Conservation (phyloP, 2,113 vertebrate species). For the Peromyscus maniculatus region DNA sequence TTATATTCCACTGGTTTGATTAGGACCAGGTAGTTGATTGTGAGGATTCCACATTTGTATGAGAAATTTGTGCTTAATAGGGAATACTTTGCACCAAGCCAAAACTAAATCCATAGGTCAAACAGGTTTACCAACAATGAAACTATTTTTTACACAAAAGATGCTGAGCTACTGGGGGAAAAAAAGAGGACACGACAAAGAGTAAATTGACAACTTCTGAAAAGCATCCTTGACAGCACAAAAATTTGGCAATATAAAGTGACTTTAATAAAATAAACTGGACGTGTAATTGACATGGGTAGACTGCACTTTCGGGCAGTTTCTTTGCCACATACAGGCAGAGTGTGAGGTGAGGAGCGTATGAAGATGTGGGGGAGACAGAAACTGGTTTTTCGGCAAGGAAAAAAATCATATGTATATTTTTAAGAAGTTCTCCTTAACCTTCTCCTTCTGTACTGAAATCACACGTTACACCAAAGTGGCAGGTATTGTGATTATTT, state of each 20-base stretch:
- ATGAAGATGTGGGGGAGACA: background rate
- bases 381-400: conserved; percentile 23
- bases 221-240: conserved; percentile 35
- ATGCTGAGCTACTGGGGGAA: background rate
- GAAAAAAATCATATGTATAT: background rate
- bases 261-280: background rate
- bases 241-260: background rate
- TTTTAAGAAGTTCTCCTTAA: background rate
- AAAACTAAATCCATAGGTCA: conserved; percentile 1
- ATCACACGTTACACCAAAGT: conserved; percentile 71
- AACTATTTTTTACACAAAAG: conserved; percentile 54
- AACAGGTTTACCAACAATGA: conserved; percentile 42
- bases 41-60: conserved; percentile 5
- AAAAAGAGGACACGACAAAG: background rate
- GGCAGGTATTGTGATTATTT: conserved; percentile 82
- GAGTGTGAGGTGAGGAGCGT: background rate
- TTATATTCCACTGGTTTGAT: background rate
- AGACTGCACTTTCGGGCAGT: conserved; percentile 29
- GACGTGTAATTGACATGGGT: background rate
- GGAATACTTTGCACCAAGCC: background rate
- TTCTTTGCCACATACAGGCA: conserved; percentile 7
- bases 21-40: background rate
- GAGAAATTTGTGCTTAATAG: conserved; percentile 47
- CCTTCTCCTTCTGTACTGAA: conserved; percentile 50
- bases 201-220: background rate